These are phyloP conservation scores for Stigmatopora nigra DNA, from an alignment of 2,113 vertebrate genomes.

Conservation along the genomic window DNA sequence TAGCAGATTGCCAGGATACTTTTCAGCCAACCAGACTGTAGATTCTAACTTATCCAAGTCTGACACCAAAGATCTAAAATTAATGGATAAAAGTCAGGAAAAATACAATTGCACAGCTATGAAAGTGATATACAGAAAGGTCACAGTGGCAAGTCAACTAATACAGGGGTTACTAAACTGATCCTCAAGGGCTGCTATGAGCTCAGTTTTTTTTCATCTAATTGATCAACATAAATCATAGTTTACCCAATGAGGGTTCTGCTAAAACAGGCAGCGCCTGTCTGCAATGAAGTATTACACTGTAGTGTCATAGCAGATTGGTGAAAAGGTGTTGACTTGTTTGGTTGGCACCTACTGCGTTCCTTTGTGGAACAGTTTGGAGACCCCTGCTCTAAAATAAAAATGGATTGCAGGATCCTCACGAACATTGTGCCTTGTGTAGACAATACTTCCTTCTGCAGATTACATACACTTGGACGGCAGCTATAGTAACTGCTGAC, in stretches of 20 bases:
- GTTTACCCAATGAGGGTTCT: no score
- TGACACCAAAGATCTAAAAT: constrained; percentile 52
- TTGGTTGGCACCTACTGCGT: no score
- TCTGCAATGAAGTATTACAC: no score
- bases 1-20: constrained; percentile 48
- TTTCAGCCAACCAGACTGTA: constrained; percentile 64
- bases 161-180: no score
- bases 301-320: no score
- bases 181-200: no score
- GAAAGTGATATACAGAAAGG: background rate
- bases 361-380: no score
- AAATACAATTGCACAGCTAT: background rate
- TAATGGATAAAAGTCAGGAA: background rate
- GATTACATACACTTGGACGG: constrained; percentile 22
- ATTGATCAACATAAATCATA: no score
- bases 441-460: constrained; percentile 42
- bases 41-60: constrained; percentile 42
- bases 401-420: background rate
- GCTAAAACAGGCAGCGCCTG: no score
- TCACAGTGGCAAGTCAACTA: background rate
- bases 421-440: constrained; percentile 42
- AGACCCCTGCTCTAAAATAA: background rate
- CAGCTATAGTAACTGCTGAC: constrained; percentile 7
- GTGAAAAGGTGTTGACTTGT: no score
- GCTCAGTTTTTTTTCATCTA: no score